Base-by-base conservation (phyloP, 1,140 invertebrate genomes). In the Euwallacea similis region DNA sequence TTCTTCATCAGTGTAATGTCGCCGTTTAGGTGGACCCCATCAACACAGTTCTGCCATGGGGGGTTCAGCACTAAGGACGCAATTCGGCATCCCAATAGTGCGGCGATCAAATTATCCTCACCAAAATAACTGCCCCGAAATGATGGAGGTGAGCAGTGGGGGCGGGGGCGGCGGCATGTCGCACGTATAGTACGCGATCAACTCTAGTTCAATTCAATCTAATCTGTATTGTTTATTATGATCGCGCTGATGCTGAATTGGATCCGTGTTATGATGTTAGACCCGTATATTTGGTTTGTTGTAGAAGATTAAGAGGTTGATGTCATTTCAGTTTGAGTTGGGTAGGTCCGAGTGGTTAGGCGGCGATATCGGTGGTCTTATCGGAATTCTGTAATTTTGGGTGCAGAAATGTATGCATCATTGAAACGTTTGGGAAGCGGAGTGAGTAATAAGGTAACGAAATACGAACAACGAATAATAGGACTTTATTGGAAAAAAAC, bases 121-220 rank as follows among this genome's bases (percentile, higher is more conserved):
- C 47, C 50, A 47, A 15, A 66, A 65, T 46, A 72, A 72, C 59
- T 55, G 71, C 42, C 60, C 74, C 16, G 76, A 78, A 73, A 75
- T 76, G 75, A 76, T 76, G 75, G 75, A 76, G 66, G 72, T 76
- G 16, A 73, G 75, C 63, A 73, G 69, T 65, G 43, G 54, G 2
- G 72, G 76, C 61, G 54, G 54, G 66, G 72, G 75, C 59, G 55
- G 53, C 2, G 74, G 73, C 66, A 56, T 78, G 74, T 73, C 76
- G 55, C 68, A 74, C 54, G 66, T 74, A 76, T 77, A 77, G 74
- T 68, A 74, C 59, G 8, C 54, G 54, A 21, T 56, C 54, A 56
- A 56, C 10, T 56, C 16, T 56, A 56, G 54, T 56, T 15, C 54
- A 56, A 56, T 56, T 56, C 16, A 15, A 56, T 15, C 10, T n/a